These are phyloP conservation scores for Argyrosomus regius DNA, from an alignment of 2,797 vertebrate species.

Conservation along the genomic window DNA sequence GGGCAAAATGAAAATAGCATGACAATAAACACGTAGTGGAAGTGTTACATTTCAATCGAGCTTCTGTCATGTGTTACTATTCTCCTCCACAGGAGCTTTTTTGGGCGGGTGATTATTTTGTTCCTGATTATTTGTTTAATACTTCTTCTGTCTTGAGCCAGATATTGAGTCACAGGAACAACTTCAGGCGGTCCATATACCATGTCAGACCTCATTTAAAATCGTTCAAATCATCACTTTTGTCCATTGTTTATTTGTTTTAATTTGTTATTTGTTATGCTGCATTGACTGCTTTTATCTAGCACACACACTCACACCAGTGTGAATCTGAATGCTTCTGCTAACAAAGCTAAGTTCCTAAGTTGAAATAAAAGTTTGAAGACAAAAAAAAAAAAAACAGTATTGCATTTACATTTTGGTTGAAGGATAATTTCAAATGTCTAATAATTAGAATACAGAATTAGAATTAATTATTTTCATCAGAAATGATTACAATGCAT, in stretches of 20 bases:
- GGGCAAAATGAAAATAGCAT: constrained; percentile 35
- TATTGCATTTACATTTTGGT: too few species aligned
- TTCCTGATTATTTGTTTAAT: neutral
- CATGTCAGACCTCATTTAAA: constrained; percentile 11
- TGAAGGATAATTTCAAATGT: neutral
- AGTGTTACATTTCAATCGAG: constrained; percentile 13
- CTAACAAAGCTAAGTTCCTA: too few species aligned
- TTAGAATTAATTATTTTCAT: neutral
- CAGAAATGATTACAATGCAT: neutral
- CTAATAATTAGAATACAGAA: neutral
- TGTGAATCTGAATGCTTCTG: too few species aligned
- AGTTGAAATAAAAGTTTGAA: too few species aligned
- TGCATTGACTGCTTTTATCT: neutral
- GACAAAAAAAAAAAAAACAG: too few species aligned
- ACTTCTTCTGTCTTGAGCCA: constrained; percentile 25
- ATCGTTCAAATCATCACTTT: neutral
- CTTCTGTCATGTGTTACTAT: constrained; percentile 3
- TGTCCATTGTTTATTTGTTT: neutral
- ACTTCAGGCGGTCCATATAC: neutral
- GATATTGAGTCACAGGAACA: constrained; percentile 16
- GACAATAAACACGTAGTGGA: constrained; percentile 19
- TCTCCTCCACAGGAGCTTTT: constrained; percentile 1
- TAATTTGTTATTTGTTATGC: neutral
- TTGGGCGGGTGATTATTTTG: neutral
- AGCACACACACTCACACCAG: neutral